Base-by-base conservation (phyloP, 2,113 vertebrate genomes). In the Taxidea taxus region DNA sequence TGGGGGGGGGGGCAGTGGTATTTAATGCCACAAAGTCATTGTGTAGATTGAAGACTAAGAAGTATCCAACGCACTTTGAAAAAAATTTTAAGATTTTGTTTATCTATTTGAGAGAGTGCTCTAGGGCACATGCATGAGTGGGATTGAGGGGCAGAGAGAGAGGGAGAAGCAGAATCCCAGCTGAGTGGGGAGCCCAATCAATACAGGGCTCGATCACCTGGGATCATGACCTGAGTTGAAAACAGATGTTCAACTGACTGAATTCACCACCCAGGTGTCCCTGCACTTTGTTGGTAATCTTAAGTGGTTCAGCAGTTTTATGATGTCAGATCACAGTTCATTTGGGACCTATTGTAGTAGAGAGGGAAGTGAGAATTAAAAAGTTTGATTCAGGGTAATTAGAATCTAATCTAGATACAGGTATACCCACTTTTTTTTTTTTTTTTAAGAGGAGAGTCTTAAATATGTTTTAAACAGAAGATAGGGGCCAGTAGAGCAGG, bases 381-480 rank as follows among this genome's bases (percentile, higher is more conserved):
- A 82, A 64, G 37, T 77, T 64, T 80, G 90, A 80, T 84, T 96
- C 16, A 54, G 6, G 13, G 51, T 54, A 87, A 11, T 42, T 88
- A 81, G 39, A 88, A 70, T 82, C 42, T 81, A 88, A 70, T 82
- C 42, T 81, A 60, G 10, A 37, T 81, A 66, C 9, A 78, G 34
- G 68, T 44, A 66, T 2, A n/a, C 14, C 7, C 6, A 66, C 13
- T 56, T 74, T 64, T 21, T 56, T 56, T 56, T 56, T 8, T 56
- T 21, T 56, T 56, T 56, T 82, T 44, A 37, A 62, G n/a, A 84
- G 49, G 6, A 77, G 25, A 62, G 2, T 90, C 62, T 60, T 91
- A 12, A 66, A 14, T 93, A 44, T 95, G 37, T 93, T 96, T 91
- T 78, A 51, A 62, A 87, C n/a, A 77, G 34, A 81, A 94, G 70